Conservation (phyloP, 2,113 vertebrate species). For the Dicrurus megarhynchus region DNA sequence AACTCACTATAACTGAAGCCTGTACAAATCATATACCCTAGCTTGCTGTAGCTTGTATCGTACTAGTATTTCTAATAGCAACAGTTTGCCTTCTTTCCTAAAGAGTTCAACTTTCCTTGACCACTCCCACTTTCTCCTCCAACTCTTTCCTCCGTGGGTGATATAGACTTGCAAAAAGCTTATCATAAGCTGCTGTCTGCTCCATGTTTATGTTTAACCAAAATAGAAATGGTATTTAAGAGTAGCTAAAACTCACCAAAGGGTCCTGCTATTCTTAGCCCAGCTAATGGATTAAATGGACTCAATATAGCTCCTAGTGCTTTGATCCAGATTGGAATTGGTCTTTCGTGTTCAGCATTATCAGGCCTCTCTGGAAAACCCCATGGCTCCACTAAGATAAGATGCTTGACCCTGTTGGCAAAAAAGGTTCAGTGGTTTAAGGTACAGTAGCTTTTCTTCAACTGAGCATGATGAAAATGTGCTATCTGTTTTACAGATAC, state of each 20-base stretch:
- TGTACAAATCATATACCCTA: background rate
- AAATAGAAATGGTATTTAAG: background rate
- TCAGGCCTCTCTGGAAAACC: constrained; percentile 89
- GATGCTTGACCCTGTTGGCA: constrained; percentile 84
- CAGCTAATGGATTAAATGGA: constrained; percentile 93
- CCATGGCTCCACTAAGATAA: constrained; percentile 96
- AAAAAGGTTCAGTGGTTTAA: constrained; percentile 37
- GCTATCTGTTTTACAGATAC: background rate
- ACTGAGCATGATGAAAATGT: rapidly evolving
- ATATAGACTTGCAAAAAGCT: background rate
- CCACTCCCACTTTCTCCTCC: background rate
- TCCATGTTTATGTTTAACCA: background rate
- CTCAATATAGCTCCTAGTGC: constrained; percentile 87
- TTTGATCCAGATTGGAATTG: constrained; percentile 94
- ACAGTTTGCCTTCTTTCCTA: background rate
- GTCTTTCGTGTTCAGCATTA: constrained; percentile 79
- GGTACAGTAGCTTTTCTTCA: background rate
- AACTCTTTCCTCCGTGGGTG: background rate
- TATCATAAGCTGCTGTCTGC: background rate
- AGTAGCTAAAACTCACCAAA: constrained; percentile 81
- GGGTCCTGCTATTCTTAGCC: constrained; percentile 90
- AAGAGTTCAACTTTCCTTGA: background rate
- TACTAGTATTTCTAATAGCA: background rate
- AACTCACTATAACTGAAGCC: background rate
- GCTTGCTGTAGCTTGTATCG: rapidly evolving